Base-by-base conservation (phyloP, 2,113 vertebrate genomes). In the Zosterops japonicus region DNA sequence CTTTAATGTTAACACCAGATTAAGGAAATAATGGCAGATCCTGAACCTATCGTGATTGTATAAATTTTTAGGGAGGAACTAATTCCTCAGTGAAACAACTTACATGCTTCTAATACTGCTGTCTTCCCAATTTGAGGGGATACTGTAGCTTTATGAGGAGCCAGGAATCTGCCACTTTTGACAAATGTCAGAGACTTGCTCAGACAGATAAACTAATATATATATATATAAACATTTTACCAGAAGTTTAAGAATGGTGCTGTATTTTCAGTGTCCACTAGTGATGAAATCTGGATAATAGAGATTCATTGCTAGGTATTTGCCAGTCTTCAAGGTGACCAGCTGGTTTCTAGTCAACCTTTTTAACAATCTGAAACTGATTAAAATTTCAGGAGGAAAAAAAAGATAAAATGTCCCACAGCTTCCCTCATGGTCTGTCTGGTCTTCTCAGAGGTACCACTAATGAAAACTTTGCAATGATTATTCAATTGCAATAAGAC, bases 371-470 rank as follows among this genome's bases (percentile, higher is more conserved):
- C 11, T 81, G 42, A 63, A 71, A 59, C 1, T 25, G 9, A 46
- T 46, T 0, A 53, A 23, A 5, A 28, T 84, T 70, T 21, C 9
- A 7, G 53, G 5, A 1, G 0, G 1, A 5, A 28, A 23, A 21
- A 12, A 50, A 35, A 2, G 0, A 7, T 10, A 52, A 87, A 87
- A 28, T 46, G 3, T 25, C 0, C 33, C 20, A 16, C 23, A 46
- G 4, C 9, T 72, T 76, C 28, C 24, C 8, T 71, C 18, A 23
- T 29, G 31, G 36, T 39, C 52, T 50, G 2, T 35, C 31, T 46
- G 12, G 6, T 69, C 17, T 44, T 84, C 28, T 7, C 12, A 14
- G 10, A 77, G 13, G 4, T 52, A 47, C 8, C 12, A 56, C 22
- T 56, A 55, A 50, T 14, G 8, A 47, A 47, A 90, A 65, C 14